Evolutionary conservation across 2,888 invertebrate species (phyloP).

Genomic region (Xestia rhomboidea): DNA sequence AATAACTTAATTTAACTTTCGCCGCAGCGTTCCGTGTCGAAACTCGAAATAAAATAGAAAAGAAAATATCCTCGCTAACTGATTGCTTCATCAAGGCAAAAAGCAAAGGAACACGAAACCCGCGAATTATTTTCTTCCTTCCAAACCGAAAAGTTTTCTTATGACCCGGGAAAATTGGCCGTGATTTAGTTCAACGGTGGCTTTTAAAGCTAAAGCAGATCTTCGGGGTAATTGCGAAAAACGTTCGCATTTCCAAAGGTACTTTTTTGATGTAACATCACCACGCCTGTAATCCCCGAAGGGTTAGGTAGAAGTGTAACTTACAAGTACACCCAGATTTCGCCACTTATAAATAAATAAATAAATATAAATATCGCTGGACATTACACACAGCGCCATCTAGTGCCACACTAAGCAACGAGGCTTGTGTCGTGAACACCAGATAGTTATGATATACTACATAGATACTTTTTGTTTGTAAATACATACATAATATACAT

Average conservation of each 20-base stretch:
- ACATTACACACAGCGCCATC: too few species aligned
- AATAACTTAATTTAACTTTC: slow-evolving; percentile 66
- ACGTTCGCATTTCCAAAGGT: neutral
- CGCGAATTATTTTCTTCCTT: slow-evolving; percentile 55
- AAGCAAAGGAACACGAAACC: slow-evolving; percentile 49
- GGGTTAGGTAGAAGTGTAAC: too few species aligned
- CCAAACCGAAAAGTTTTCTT: slow-evolving; percentile 47
- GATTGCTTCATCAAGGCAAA: slow-evolving; percentile 64
- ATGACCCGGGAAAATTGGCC: slow-evolving; percentile 19
- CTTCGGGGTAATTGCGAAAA: neutral
- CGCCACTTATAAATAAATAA: too few species aligned
- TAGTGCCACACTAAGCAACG: too few species aligned
- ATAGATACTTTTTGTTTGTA: too few species aligned
- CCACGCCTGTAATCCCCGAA: too few species aligned
- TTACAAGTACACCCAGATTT: too few species aligned
- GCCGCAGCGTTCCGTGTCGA: slow-evolving; percentile 49
- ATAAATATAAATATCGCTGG: too few species aligned
- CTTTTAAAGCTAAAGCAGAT: slow-evolving; percentile 23
- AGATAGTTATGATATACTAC: too few species aligned
- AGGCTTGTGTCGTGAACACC: too few species aligned
- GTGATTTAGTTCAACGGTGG: slow-evolving; percentile 8
- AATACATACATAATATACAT: too few species aligned
- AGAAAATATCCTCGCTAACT: slow-evolving; percentile 54
- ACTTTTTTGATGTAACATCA: too few species aligned
- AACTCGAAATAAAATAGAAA: slow-evolving; percentile 53